Conservation (phyloP, 2,888 invertebrate genomes). For the Acrocyrtus sp. region DNA sequence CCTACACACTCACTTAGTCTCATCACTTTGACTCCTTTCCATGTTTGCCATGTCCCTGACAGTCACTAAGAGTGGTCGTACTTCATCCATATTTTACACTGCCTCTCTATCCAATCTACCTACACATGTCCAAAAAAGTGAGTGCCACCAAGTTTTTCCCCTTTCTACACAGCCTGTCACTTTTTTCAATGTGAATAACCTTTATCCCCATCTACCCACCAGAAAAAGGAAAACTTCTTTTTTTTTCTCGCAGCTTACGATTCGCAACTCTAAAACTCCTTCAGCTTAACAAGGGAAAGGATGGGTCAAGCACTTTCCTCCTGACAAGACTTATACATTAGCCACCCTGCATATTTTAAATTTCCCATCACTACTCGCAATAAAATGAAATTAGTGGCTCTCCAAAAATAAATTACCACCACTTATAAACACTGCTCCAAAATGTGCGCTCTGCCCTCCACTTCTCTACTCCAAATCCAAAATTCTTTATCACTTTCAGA, state of each 20-base stretch:
- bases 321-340: constrained; percentile 25
- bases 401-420: too few relatives aligned
- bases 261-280: background rate
- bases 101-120: background rate
- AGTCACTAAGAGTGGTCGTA: constrained; percentile 37
- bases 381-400: background rate
- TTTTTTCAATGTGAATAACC: constrained; percentile 35
- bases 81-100: constrained; percentile 25
- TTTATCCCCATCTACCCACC: background rate
- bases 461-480: too few relatives aligned
- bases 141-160: constrained; percentile 24
- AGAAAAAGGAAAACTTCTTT: background rate
- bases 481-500: too few relatives aligned
- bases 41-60: constrained; percentile 29
- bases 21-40: constrained; percentile 8
- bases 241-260: background rate
- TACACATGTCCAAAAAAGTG: background rate
- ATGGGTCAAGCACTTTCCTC: constrained; percentile 25
- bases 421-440: too few relatives aligned
- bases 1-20: constrained; percentile 12
- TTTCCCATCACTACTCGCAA: background rate
- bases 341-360: constrained; percentile 15
- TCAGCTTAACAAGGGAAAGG: constrained; percentile 32
- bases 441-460: too few relatives aligned
- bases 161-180: constrained; percentile 16